A percentile compares a stretch with the other conserved stretches of the same genome.
These are phyloP conservation scores for Drosophila planitibia DNA, from an alignment of 2,888 invertebrate genomes.

Conservation along the genomic window DNA sequence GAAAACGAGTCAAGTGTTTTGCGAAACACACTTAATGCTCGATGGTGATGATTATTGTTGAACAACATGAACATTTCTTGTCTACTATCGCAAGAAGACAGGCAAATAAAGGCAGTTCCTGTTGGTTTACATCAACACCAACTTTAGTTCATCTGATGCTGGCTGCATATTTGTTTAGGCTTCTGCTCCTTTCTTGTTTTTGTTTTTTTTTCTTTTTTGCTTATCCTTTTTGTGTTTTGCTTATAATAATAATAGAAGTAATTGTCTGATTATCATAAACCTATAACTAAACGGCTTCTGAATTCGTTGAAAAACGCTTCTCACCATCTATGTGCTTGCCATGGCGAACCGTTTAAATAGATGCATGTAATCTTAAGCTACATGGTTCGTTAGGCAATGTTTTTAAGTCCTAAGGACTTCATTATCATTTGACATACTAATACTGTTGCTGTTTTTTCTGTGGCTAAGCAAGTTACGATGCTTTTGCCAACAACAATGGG, in stretches of 20 bases:
- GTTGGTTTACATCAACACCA: not conserved
- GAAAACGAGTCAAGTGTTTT: not conserved
- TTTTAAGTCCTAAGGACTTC: not conserved
- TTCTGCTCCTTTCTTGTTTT: not conserved
- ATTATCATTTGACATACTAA: not conserved
- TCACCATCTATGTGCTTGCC: not conserved
- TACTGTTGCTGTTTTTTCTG: not conserved
- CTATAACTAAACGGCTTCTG: not conserved
- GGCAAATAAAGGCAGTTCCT: not conserved
- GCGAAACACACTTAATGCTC: not conserved
- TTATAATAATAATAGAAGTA: not conserved
- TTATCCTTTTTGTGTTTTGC: not conserved
- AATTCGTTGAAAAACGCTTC: not conserved
- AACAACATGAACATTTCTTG: no score
- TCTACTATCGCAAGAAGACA: not conserved
- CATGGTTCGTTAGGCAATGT: conserved; percentile 3
- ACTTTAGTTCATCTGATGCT: not conserved
- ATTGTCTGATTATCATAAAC: not conserved
- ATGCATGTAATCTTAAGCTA: not conserved
- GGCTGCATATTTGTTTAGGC: not conserved
- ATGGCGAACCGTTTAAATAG: not conserved
- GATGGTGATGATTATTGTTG: not conserved
- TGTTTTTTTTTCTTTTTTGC: no score
- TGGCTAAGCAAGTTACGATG: not conserved
- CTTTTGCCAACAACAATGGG: not conserved